A percentile compares a stretch with the other conserved stretches of the same genome.
phyloP scores from a whole-genome alignment of 2,113 vertebrate species.

The Epinephelus lanceolatus region DNA sequence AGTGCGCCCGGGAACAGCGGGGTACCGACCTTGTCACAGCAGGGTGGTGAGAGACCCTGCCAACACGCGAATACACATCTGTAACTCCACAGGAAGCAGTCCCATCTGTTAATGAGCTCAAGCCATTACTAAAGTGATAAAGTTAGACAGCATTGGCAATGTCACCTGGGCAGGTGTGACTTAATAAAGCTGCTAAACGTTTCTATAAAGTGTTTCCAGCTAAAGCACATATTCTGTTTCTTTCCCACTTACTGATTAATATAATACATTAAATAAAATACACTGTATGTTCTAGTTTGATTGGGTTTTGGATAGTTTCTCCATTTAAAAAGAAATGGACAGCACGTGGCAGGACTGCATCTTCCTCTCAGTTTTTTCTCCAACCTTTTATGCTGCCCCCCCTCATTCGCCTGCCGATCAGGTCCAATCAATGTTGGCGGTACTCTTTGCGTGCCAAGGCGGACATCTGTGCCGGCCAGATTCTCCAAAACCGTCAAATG shows the following conservation, averaged over 20 bases:
- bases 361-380: constrained; percentile 34
- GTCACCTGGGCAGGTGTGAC: constrained; percentile 11
- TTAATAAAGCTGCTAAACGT: constrained; percentile 17
- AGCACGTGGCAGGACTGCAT: neutral
- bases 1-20: constrained; percentile 18
- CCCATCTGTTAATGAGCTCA: constrained; percentile 48
- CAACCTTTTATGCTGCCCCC: constrained; percentile 34
- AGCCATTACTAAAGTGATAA: constrained; percentile 12
- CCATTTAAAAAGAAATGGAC: neutral
- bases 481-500: constrained; percentile 54
- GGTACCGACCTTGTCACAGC: constrained; percentile 51
- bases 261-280: neutral
- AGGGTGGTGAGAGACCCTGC: constrained; percentile 26
- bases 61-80: constrained; percentile 57
- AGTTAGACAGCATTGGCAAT: constrained; percentile 24
- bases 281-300: neutral
- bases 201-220: constrained; percentile 29
- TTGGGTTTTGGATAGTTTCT: constrained; percentile 8
- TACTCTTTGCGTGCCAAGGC: constrained; percentile 49
- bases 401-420: constrained; percentile 39
- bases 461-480: constrained; percentile 63
- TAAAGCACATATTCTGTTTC: neutral
- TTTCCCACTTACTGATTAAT: neutral
- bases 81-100: constrained; percentile 41
- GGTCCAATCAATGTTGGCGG: constrained; percentile 58